These are phyloP conservation scores for Chloebia gouldiae DNA, from an alignment of 2,113 vertebrate genomes.

Conservation along the genomic window DNA sequence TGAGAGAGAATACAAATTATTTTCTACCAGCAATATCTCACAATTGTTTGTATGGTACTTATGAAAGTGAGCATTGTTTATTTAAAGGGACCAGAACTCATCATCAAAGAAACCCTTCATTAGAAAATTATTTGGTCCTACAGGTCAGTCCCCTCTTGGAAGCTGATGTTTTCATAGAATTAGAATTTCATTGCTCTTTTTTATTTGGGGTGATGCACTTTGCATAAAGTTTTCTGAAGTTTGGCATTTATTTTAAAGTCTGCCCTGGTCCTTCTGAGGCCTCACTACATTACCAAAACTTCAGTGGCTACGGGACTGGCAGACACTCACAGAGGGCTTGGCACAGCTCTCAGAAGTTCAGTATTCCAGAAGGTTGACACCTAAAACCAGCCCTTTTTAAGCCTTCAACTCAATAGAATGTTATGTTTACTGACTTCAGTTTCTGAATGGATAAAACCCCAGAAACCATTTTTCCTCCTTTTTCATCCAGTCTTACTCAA, in stretches of 20 bases:
- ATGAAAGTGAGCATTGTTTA: background rate
- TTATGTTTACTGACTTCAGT: background rate
- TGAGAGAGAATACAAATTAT: slow-evolving; percentile 28
- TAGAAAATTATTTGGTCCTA: background rate
- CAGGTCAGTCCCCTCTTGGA: background rate
- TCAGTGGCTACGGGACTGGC: background rate
- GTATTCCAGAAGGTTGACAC: background rate
- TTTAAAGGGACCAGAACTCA: background rate
- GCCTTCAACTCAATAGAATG: background rate
- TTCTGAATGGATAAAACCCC: background rate
- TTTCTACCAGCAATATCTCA: background rate
- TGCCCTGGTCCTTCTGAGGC: background rate
- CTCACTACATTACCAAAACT: background rate
- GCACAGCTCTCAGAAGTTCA: background rate
- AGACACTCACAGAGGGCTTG: background rate
- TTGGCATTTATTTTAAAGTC: background rate
- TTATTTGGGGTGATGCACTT: background rate
- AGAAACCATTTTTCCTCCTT: background rate
- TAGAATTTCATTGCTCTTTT: background rate
- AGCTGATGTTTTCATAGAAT: background rate
- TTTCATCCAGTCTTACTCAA: background rate
- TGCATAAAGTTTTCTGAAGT: background rate
- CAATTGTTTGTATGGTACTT: background rate
- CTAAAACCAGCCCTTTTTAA: background rate
- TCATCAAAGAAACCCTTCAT: background rate